Base-by-base conservation (phyloP, 2,888 invertebrate species). In the Chalcis sispes region DNA sequence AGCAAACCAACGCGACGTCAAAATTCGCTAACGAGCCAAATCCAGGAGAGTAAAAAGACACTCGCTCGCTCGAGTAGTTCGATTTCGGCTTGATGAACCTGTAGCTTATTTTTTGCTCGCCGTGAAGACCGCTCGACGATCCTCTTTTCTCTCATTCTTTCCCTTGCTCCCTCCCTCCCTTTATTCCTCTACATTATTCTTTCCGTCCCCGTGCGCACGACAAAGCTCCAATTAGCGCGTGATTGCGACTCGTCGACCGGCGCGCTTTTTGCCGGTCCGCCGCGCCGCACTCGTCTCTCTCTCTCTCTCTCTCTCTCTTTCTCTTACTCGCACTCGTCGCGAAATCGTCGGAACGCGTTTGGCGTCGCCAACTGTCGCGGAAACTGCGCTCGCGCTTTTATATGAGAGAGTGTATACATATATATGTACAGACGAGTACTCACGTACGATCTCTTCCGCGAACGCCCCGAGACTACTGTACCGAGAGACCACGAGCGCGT, bases 391-490 rank as follows among this genome's bases (percentile, higher is more conserved):
- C 42, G 40, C 52, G 20, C 32, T 5, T 29, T 4, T 27, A 29
- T 29, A 29, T 25, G 10, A 4, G 36, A 7, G 10, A 7, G 10
- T 36, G n/a, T 48, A 23, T 52, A 56, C 15, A 1, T 56, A 46
- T 46, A 42, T 23, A 20, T 10, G 3, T 36, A 81, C 82, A 36
- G 29, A 83, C 83, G 83, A 83, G 84, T 85, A 83, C 84, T 83
- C 85, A 87, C 85, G 87, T 86, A 84, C 82, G 84, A 83, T 84
- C 84, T 82, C 85, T 87, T 87, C 87, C 83, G 84, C 87, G 87
- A 86, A 87, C 81, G 82, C 81, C 27, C 32, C 18, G 10, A n/a
- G n/a, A n/a, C 48, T n/a, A n/a, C n/a, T 5, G 25, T 20, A 20
- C n/a, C 46, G 20, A 0, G 20, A n/a, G 32, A 18, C 65, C 32